Conservation (phyloP, 1,140 invertebrate species). For the Pseudomyrmex concolor region DNA sequence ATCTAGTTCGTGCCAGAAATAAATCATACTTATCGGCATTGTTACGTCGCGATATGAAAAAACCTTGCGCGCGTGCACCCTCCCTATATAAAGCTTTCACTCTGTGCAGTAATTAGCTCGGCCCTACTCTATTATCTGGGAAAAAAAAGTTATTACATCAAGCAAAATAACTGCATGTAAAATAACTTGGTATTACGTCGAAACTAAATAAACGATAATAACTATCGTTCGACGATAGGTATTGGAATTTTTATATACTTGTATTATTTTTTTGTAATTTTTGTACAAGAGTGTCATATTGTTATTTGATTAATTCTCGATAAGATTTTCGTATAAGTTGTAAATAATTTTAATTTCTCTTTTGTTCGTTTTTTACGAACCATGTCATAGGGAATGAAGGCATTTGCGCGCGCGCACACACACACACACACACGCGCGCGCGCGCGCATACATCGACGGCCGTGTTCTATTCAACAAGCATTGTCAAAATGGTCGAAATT, state of each 20-base stretch:
- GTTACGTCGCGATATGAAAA: slow-evolving; percentile 42
- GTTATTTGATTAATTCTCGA: too few species aligned
- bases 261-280: not conserved
- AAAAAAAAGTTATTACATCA: not conserved
- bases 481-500: slow-evolving; percentile 78
- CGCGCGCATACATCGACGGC: not conserved
- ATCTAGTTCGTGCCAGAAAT: slow-evolving; percentile 42
- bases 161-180: slow-evolving; percentile 9
- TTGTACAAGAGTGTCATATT: not conserved
- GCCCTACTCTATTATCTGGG: not conserved
- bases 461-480: slow-evolving; percentile 23
- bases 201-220: too few species aligned
- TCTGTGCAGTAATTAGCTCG: slow-evolving; percentile 29
- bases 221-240: too few species aligned
- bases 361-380: not conserved
- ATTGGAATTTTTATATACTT: too few species aligned
- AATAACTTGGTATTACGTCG: too few species aligned
- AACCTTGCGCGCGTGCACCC: slow-evolving; percentile 37
- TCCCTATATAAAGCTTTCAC: slow-evolving; percentile 37
- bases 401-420: not conserved
- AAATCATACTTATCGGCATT: slow-evolving; percentile 54
- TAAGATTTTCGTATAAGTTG: too few species aligned
- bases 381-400: slow-evolving; percentile 32
- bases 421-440: not conserved
- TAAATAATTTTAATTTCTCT: not conserved